Base-by-base conservation (phyloP, 1,140 invertebrate species). In the Hyphantria cunea region DNA sequence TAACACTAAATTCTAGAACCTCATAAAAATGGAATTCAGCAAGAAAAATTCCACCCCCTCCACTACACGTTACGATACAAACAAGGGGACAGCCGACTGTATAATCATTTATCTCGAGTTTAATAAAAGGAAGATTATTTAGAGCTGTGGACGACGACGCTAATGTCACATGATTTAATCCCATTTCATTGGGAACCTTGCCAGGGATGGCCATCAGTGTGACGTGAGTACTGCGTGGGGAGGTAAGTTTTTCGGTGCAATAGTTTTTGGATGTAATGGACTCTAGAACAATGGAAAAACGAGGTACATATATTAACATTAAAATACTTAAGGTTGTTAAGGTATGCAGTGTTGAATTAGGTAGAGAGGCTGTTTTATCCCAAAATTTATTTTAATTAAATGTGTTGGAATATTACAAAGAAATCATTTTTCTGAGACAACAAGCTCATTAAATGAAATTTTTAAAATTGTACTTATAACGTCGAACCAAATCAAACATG, bases 141-240 rank as follows among this genome's bases (percentile, higher is more conserved):
- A 86, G 81, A 74, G 78, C 74, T 77, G 68, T 75, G 70, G 74
- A 70, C 71, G 68, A 44, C 68, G 79, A 76, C 74, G 72, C 74
- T 87, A 87, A 86, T 87, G 84, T 88, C 79, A 81, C 86, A 87
- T 89, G 86, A 86, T 89, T 83, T 88, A 85, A 88, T 89, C 84
- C 80, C 84, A 87, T 89, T 87, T 80, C 78, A 82, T 80, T 76
- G 82, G 84, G 80, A 83, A 80, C 66, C 11, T 34, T 80, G 84
- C 82, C 84, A 86, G 84, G 53, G 63, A 66, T 37, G n/a, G 47
- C 13, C 32, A 64, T 64, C 53, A 25, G 52, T 37, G 48, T 60
- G 48, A 60, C 11, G 17, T 5, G 5, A 47, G 12, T n/a, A 39
- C 8, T 39, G 7, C 13, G 11, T 44, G n/a, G n/a, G 6, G 6